Evolutionary conservation across 2,797 vertebrate species (phyloP).

Genomic region (Odontamblyopus lacepedii): DNA sequence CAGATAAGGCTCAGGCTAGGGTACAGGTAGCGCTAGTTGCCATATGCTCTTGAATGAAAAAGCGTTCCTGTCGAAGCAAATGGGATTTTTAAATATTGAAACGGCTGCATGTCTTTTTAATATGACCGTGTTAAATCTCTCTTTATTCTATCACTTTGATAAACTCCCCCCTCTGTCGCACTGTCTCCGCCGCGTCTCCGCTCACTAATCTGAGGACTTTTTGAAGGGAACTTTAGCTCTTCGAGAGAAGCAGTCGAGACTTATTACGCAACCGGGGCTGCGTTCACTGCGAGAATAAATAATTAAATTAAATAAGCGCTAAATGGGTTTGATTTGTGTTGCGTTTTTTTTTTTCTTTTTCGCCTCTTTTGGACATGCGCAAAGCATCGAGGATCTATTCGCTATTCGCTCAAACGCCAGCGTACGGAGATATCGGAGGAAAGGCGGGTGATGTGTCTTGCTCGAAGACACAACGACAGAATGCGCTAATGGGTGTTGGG

Average conservation of each 20-base stretch:
- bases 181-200: constrained; percentile 36
- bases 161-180: constrained; percentile 52
- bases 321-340: background rate
- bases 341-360: background rate
- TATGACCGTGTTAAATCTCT: constrained; percentile 76
- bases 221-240: constrained; percentile 65
- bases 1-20: constrained; percentile 83
- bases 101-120: constrained; percentile 78
- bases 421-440: background rate
- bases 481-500: background rate
- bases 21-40: constrained; percentile 73
- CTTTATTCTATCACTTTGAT: constrained; percentile 80
- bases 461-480: background rate
- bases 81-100: constrained; percentile 82
- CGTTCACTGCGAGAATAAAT: constrained; percentile 1
- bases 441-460: background rate
- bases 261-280: constrained; percentile 68
- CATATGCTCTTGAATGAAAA: constrained; percentile 80
- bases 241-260: constrained; percentile 56
- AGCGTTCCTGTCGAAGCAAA: constrained; percentile 78
- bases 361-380: background rate
- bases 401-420: background rate
- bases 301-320: too few species aligned
- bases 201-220: constrained; percentile 53
- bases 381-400: background rate